Evolutionary conservation across 2,888 invertebrate species (phyloP).

Genomic region (Acanthosepion esculentum): DNA sequence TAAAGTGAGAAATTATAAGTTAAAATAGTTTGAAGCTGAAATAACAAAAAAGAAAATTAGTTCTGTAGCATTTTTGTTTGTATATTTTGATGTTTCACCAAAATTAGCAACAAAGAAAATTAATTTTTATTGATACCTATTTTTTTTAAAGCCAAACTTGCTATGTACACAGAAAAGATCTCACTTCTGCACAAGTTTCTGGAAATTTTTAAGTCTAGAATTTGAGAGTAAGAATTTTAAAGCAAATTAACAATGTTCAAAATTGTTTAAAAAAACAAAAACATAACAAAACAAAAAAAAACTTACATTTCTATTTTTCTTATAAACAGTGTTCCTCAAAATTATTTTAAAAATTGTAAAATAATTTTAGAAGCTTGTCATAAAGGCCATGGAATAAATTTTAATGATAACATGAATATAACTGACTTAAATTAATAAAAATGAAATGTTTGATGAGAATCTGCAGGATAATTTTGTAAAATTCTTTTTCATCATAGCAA

Average conservation of each 20-base stretch:
- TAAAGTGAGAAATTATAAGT: too few relatives aligned
- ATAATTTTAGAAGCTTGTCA: neutral
- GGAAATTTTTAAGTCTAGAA: neutral
- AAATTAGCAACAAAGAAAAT: too few relatives aligned
- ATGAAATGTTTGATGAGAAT: neutral
- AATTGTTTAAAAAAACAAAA: neutral
- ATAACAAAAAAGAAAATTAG: too few relatives aligned
- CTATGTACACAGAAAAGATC: too few relatives aligned
- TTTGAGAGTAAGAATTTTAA: neutral
- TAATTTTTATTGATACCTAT: too few relatives aligned
- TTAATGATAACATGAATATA: neutral
- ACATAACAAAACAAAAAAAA: neutral
- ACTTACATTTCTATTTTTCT: neutral
- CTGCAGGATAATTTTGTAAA: neutral
- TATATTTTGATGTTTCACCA: too few relatives aligned
- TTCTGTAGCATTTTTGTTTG: too few relatives aligned
- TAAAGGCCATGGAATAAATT: neutral
- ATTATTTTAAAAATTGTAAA: neutral
- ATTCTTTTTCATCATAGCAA: neutral
- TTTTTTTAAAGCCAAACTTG: too few relatives aligned
- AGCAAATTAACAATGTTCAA: too few relatives aligned
- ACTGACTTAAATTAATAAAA: neutral
- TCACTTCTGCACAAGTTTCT: neutral
- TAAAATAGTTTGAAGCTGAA: too few relatives aligned
- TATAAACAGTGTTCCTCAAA: neutral